Evolutionary conservation across 2,888 invertebrate genomes (phyloP), one percentile per base, ranked within the genome.

Genomic region (Coelopa pilipes): DNA sequence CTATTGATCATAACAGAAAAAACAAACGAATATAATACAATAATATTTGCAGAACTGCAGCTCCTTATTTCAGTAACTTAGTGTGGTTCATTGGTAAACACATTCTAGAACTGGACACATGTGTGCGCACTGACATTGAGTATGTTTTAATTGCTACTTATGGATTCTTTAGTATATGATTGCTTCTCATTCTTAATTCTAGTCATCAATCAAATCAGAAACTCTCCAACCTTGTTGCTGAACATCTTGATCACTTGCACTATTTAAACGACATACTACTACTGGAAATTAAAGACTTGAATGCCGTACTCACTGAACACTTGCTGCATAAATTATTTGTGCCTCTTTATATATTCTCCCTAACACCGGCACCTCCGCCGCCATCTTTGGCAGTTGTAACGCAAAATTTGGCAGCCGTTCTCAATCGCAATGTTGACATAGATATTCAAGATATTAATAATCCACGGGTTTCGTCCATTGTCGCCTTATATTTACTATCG

Each of bases 61-160:
- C 97, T 46, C 98, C 98, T 1, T 99, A 99, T 89, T 98, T 99
- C 87, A 97, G 97, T 80, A 99, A 99, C 89, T 91, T 99, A 73
- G 98, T 99, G 60, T 99, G 98, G 97, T 98, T 98, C 84, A 98
- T 99, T 83, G 98, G 98, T 71, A 98, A 96, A 89, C 97, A 99
- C 86, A 96, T 99, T 79, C 90, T 98, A 79, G 98, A 99, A 86
- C 89, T 99, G 79, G 97, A 99, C 87, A 92, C 92, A 3, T 99
- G 98, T 88, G 96, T 99, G 59, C 91, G 97, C 82, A 96, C 96
- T 83, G 97, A 98, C 89, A 95, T 96, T 76, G 97, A 98, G 96
- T 97, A 90, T 92, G 83, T 24, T 47, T 10, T 34, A 34, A 34
- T 34, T 34, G 34, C 2, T 34, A 2, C 2, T 34, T 34, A 4